phyloP scores from a whole-genome alignment of 2,113 vertebrate genomes.

The Hipposideros armiger region DNA sequence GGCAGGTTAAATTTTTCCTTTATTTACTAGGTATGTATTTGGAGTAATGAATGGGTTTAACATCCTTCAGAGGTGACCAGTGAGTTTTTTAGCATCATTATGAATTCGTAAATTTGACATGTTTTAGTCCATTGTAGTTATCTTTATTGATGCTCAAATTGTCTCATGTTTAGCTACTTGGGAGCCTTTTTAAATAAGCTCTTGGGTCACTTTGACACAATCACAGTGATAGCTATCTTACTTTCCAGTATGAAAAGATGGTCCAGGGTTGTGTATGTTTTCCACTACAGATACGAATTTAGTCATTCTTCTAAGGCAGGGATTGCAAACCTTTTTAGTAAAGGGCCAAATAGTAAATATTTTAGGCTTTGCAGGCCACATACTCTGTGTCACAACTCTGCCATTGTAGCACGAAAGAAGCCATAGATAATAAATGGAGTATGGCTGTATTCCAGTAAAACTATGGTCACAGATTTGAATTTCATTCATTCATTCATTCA shows the following conservation, averaged over 20 bases:
- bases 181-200: neutral
- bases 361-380: neutral
- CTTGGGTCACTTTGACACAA: neutral
- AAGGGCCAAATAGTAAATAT: neutral
- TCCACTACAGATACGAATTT: neutral
- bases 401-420: neutral
- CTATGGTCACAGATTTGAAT: neutral
- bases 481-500: neutral
- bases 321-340: neutral
- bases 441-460: neutral
- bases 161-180: neutral
- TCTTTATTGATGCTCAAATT: neutral
- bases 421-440: neutral
- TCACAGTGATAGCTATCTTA: neutral
- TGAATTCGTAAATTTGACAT: neutral
- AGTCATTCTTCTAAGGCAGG: neutral
- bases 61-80: neutral
- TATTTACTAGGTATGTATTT: neutral
- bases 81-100: neutral
- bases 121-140: neutral
- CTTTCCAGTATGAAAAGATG: neutral
- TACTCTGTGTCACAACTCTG: neutral
- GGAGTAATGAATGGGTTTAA: neutral
- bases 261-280: neutral
- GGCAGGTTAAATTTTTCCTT: conserved; percentile 3